Evolutionary conservation across 2,113 vertebrate species (phyloP), one percentile per base, ranked within the genome.

Genomic region (Nibea coibor): DNA sequence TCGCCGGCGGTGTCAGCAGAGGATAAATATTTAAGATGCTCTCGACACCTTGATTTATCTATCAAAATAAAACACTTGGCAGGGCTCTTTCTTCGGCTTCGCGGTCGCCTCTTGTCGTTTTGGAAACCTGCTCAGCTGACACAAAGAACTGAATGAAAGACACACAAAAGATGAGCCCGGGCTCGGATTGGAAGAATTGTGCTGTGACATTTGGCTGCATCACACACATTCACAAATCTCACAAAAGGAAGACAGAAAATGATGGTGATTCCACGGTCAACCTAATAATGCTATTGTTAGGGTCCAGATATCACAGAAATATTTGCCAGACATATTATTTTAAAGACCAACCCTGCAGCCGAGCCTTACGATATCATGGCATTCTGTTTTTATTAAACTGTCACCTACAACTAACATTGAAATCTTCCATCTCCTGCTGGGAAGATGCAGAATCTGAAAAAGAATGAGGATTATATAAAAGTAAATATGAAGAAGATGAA

Each of bases 41-140:
- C 5, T 6, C 14, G 59, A 43, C 48, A 63, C 47, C 28, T 74
- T 53, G 50, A 54, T 75, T 61, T 39, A 62, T 73, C 31, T 5
- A 43, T 53, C 35, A 53, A 74, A 63, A 64, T 51, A 53, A 20
- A 74, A 53, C 6, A 5, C 72, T 28, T 64, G 48, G 47, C 59
- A 63, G 15, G n/a, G 31, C 5, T 64, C 5, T 64, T 64, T 35
- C 22, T 42, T 39, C 26, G 20, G 31, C 16, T 10, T 39, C 56
- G 50, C 10, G 16, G 58, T 53, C 58, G 50, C 28, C n/a, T 51
- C 28, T 42, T 42, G 47, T 22, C 19, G 43, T 35, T 48, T 61
- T 20, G 57, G 59, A 35, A 42, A 53, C n/a, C 3, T 63, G 31
- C 47, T 62, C n/a, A 12, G 50, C 12, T 14, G n/a, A 61, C 26